Evolutionary conservation across 2,797 vertebrate genomes (phyloP).

Genomic region (Neosilurus hyrtlii): DNA sequence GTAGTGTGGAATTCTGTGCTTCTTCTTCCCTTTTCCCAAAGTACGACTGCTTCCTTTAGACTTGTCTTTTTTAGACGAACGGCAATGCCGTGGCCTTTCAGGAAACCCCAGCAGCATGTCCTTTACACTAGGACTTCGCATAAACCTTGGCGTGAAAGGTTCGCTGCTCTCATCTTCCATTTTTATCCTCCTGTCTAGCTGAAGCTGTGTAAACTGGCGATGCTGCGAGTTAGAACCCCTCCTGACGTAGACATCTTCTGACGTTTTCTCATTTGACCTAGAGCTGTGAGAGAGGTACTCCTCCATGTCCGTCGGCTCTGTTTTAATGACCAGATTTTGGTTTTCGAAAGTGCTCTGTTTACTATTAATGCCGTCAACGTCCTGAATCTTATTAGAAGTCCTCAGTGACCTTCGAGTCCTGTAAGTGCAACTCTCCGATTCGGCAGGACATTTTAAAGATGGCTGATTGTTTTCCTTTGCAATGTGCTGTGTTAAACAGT

Average conservation of each 20-base stretch:
- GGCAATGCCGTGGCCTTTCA: constrained; percentile 74
- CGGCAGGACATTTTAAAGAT: constrained; percentile 71
- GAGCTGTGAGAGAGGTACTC: constrained; percentile 38
- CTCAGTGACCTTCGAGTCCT: constrained; percentile 88
- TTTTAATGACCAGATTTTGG: constrained; percentile 68
- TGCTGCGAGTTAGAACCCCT: constrained; percentile 49
- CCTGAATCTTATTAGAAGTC: constrained; percentile 78
- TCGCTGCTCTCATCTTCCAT: constrained; percentile 69
- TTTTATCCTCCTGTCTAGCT: constrained; percentile 73
- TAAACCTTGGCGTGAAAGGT: constrained; percentile 11
- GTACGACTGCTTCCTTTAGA: constrained; percentile 32
- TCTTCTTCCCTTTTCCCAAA: constrained; percentile 88
- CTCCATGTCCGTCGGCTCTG: constrained; percentile 65
- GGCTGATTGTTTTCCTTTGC: constrained; percentile 79
- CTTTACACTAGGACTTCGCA: constrained; percentile 62
- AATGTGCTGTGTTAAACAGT: constrained; percentile 76
- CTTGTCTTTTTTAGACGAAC: constrained; percentile 30
- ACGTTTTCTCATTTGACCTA: not conserved
- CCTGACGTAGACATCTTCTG: constrained; percentile 46
- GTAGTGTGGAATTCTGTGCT: constrained; percentile 89
- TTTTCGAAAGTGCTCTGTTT: constrained; percentile 64
- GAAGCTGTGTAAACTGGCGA: constrained; percentile 10
- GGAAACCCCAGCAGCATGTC: constrained; percentile 71
- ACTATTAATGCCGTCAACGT: constrained; percentile 72
- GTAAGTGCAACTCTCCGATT: constrained; percentile 78